phyloP scores from a whole-genome alignment of 2,888 invertebrate genomes.

The Pharmacophagus antenor region DNA sequence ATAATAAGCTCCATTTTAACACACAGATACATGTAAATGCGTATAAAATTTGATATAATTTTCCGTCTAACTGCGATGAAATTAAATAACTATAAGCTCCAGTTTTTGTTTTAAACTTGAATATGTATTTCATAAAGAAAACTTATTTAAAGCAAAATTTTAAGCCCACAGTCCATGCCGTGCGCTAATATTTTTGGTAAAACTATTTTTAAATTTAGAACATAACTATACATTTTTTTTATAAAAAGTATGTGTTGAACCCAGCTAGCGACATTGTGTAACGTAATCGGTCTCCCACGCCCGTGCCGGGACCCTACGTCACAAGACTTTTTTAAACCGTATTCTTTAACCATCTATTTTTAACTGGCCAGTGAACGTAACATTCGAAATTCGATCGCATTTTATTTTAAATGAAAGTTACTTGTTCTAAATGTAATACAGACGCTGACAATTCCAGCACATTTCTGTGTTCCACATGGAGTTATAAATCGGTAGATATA shows the following conservation, averaged over 20 bases:
- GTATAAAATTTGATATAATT: too few species aligned
- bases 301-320: conserved; percentile 40
- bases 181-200: not conserved
- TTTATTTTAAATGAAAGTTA: conserved; percentile 5
- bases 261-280: conserved; percentile 45
- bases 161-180: not conserved
- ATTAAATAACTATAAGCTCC: too few species aligned
- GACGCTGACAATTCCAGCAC: too few species aligned
- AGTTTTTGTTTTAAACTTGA: not conserved
- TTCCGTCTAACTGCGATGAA: not conserved
- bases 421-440: not conserved
- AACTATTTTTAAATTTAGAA: conserved; percentile 14
- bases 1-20: too few species aligned
- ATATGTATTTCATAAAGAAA: too few species aligned
- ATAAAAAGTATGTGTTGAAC: conserved; percentile 15
- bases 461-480: not conserved
- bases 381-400: conserved; percentile 31
- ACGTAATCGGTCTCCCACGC: conserved; percentile 44
- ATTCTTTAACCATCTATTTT: conserved; percentile 45
- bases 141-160: not conserved
- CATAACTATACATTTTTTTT: conserved; percentile 2
- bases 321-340: conserved; percentile 36
- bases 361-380: conserved; percentile 36
- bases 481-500: not conserved
- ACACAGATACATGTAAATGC: too few species aligned